Conservation (phyloP, 2,113 vertebrate genomes). For the Capreolus pygargus region DNA sequence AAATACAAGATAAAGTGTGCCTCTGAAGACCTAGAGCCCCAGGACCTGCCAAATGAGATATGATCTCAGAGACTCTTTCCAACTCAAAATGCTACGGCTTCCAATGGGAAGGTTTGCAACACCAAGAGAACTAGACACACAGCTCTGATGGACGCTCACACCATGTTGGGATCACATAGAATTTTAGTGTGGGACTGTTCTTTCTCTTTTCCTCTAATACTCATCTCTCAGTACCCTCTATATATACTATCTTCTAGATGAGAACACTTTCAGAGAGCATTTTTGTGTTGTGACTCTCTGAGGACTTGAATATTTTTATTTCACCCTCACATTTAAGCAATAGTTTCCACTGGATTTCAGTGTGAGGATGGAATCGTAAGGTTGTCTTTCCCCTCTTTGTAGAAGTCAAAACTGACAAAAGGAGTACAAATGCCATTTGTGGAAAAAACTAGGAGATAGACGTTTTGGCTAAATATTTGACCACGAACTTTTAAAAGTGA, state of each 20-base stretch:
- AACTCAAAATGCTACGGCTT: neutral
- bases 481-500: neutral
- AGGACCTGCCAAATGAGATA: neutral
- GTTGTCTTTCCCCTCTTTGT: neutral
- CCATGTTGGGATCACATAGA: neutral
- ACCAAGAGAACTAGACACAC: neutral
- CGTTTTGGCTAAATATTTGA: neutral
- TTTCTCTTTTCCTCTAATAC: neutral
- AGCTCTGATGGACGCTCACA: neutral
- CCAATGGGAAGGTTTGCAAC: neutral
- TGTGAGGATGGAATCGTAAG: neutral
- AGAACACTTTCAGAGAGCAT: neutral
- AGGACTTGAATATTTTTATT: neutral
- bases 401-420: neutral
- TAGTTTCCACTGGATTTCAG: neutral
- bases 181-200: neutral
- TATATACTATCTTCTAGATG: neutral
- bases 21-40: neutral
- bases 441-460: neutral
- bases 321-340: neutral
- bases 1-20: neutral
- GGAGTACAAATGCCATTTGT: neutral
- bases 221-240: neutral
- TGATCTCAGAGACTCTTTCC: neutral
- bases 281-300: neutral